Evolutionary conservation across 2,113 vertebrate species (phyloP), one percentile per base, ranked within the genome.

Genomic region (Pachyramphus minor): DNA sequence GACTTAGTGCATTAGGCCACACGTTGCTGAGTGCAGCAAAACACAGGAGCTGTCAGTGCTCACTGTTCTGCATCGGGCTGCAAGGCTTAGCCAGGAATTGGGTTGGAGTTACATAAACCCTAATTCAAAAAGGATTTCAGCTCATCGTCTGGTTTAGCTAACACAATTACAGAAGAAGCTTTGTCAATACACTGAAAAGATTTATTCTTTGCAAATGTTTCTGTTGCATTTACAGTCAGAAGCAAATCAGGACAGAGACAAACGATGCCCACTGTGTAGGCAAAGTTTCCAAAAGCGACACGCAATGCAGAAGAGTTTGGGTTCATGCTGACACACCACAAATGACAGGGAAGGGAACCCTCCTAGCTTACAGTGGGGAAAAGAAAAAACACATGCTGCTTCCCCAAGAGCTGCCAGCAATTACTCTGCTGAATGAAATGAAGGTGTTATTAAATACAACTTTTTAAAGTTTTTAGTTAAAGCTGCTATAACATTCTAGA

Each of bases 71-170:
- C 41, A 87, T 84, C 50, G 18, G 68, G 12, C 66, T 76, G 62
- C 45, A 25, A 83, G 55, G 84, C 84, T 96, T 41, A 90, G 84
- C 71, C 37, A 53, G 84, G 82, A 96, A 87, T 4, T 90, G 75
- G 89, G 95, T n/a, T 93, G 66, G 28, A 79, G 66, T 94, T 96
- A 91, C 71, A 91, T 91, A 95, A 96, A 93, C 74, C 71, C 91
- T 45, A 85, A 87, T 85, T 94, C 87, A 82, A 58, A 92, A 79
- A 59, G 91, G 87, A 95, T 89, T 94, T 74, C 76, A 83, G 56
- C 59, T 95, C 88, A 82, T 56, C 41, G 8, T 66, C 87, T 87
- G 85, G 17, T 87, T 80, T 94, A 93, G 82, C 91, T 96, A 96
- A 91, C 87, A 89, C 76, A 91, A 80, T 92, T 89, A 93, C 73